Percentiles rank a stretch among this genome's conserved stretches.
Evolutionary conservation across 1,140 invertebrate species (phyloP).

Genomic region (Papilio dardanus): DNA sequence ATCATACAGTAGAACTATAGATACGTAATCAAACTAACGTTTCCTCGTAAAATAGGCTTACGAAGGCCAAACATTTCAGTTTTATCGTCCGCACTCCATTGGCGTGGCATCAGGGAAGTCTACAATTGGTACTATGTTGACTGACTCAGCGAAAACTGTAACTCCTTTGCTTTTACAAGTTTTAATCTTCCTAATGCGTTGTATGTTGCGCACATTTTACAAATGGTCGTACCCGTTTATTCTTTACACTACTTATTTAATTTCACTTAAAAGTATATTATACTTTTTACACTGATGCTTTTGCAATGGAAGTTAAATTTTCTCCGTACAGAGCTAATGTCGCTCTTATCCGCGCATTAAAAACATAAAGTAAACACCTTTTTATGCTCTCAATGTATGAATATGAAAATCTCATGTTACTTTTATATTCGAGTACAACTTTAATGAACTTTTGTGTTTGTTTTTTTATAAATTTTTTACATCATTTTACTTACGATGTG

Average conservation of each 20-base stretch:
- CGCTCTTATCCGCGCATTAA: constrained; percentile 23
- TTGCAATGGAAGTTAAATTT: constrained; percentile 41
- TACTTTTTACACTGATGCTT: constrained; percentile 38
- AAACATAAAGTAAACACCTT: constrained; percentile 18
- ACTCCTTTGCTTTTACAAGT: constrained; percentile 67
- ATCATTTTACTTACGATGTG: not conserved
- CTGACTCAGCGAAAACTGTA: constrained; percentile 53
- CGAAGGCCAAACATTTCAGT: constrained; percentile 42
- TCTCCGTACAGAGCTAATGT: constrained; percentile 23
- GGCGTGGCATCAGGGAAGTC: constrained; percentile 28
- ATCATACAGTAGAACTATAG: not conserved
- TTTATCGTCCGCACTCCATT: constrained; percentile 42
- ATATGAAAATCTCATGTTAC: not conserved
- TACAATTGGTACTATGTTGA: constrained; percentile 37
- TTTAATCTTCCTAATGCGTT: constrained; percentile 79
- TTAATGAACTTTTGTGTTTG: not conserved
- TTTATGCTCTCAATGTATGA: constrained; percentile 1
- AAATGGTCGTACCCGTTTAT: constrained; percentile 60
- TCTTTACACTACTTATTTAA: constrained; percentile 54
- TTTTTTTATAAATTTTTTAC: not conserved
- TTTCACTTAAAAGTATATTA: constrained; percentile 49
- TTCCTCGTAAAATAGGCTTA: constrained; percentile 20
- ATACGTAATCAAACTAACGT: constrained; percentile 15
- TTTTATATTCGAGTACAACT: not conserved
- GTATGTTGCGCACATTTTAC: constrained; percentile 61